Evolutionary conservation across 1,140 invertebrate genomes (phyloP), one percentile per base, ranked within the genome.

Genomic region (Drosophila novamexicana): DNA sequence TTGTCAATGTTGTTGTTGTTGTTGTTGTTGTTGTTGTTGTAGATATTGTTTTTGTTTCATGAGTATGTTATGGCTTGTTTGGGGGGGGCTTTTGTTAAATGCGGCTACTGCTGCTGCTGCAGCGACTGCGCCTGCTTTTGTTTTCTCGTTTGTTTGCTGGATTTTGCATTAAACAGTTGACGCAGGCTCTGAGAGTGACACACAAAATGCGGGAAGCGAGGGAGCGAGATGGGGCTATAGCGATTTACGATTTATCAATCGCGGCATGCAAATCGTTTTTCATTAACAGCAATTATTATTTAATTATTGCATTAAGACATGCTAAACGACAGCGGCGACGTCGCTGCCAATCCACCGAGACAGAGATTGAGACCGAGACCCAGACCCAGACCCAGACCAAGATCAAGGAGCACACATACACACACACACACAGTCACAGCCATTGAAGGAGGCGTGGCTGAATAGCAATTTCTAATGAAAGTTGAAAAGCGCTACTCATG

Each of bases 391-490:
- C n/a, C 7, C 9, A 66, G 52, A 45, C 50, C 34, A 9, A 45
- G 40, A 10, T 63, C 39, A 70, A 70, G 66, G 66, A 69, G 58
- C 50, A 32, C 50, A 62, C 47, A 36, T 45, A 42, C 37, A 47
- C 44, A 45, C 22, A 59, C 5, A 59, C 8, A 32, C 1, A 32
- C 16, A 29, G 2, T 29, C 22, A 29, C 22, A 29, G 4, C 22
- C 5, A 29, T 29, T 22, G 14, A 3, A 14, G 40, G 16, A 49
- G 71, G 72, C 66, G 66, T 75, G 72, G 67, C 59, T 64, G 22
- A 52, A 44, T n/a, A 40, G 39, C 56, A 49, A 82, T 86, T 86
- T 86, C 82, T 88, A 86, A 86, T 88, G 83, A 86, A 86, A 86
- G 82, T 86, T 88, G 79, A 88, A 82, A 88, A 82, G 75, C 68